Base-by-base conservation (phyloP, 2,888 invertebrate species). In the Drosophila eohydei region DNA sequence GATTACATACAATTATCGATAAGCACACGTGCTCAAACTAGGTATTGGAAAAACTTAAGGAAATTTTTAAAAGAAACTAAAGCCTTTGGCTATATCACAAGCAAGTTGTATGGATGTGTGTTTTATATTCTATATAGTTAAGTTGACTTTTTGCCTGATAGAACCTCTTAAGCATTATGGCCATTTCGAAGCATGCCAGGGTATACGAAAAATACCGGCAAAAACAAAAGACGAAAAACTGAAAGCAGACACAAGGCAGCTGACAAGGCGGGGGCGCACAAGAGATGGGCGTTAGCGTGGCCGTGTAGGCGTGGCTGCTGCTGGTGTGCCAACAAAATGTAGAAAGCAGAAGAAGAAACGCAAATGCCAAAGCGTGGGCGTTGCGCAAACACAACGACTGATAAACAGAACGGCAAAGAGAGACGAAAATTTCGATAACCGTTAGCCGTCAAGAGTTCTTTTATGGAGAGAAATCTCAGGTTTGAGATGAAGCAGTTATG, bases 281-380 rank as follows among this genome's bases (percentile, higher is more conserved):
- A 57, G 54, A 57, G 57, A 26, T 40, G 50, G 43, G 59, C 59
- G 21, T 40, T 32, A 32, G 32, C 32, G 50, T 32, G 48, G 34
- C 54, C 14, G 34, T 34, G 52, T 62, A 30, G 71, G 78, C 73
- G 68, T 74, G 74, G 58, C 48, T 21, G 40, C 26, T 28, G 54
- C 51, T 60, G 58, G 58, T 54, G 66, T 54, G 63, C 50, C 64
- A 71, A 66, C 36, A 44, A 60, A 57, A 44, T 43, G 40, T 40
- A 11, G 41, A 44, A 44, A 48, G 4, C 55, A 48, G 32, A 26
- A 32, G 21, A 61, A 51, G 36, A 14, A 28, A 12, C 48, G 38
- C 57, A 63, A 41, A 56, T 38, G 56, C 38, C 38, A 63, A 70
- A 58, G 16, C 43, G 38, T 40, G 40, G 61, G 74, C 54, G 74